Base-by-base conservation (phyloP, 2,888 invertebrate genomes). In the Limenitis camilla region DNA sequence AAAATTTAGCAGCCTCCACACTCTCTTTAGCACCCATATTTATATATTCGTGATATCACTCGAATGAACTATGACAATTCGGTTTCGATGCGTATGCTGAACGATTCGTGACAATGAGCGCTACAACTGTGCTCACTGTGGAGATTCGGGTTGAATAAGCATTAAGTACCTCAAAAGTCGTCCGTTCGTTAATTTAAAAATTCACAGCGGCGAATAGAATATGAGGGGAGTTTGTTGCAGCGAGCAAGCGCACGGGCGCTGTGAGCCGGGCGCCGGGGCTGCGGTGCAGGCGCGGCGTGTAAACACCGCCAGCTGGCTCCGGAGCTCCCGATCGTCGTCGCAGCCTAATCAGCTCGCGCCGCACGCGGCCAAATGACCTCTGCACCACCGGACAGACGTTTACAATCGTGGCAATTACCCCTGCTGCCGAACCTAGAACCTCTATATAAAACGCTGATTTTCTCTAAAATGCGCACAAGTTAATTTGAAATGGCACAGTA, bases 21-120 rank as follows among this genome's bases (percentile, higher is more conserved):
- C 93, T 93, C 82, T 92, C 92, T 90, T 93, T 93, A 82, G 93
- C 93, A 87, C 93, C 93, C 93, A 93, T 93, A 80, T 87, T 89
- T 84, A 83, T 73, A 77, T 75, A 80, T 72, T 78, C 71, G 80
- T 80, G 78, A 79, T 74, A 79, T 81, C 86, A 84, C 86, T 85
- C 76, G 72, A 78, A 82, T 82, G 77, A 75, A 74, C 76, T 80
- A 83, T 78, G 82, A 77, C 68, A 80, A 78, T 74, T 78, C 76
- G 72, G 72, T 79, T 73, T 79, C 78, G 74, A 84, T 84, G 81
- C 74, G 78, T 77, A 80, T 79, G 81, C 75, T 80, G 81, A 82
- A 72, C 74, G 67, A 57, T 65, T 79, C 74, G 82, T 80, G 81
- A 63, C 58, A 79, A 78, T 79, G 78, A 78, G 78, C 77, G 75